These are phyloP conservation scores for Bovichtus variegatus DNA, from an alignment of 2,797 vertebrate genomes.

Conservation along the genomic window DNA sequence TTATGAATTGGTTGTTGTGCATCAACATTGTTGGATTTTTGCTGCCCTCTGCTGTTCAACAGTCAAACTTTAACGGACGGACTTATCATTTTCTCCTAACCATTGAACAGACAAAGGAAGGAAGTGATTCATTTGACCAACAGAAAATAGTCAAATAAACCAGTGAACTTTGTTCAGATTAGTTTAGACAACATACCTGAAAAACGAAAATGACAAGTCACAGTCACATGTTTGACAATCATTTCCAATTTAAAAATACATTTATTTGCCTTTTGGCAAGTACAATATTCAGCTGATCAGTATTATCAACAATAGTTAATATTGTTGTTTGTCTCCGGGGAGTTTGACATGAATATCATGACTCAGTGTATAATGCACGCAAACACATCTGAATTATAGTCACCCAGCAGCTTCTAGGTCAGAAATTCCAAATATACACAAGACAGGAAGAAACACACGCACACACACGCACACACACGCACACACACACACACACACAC, in stretches of 20 bases:
- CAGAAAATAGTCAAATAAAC: neutral
- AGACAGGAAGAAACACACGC: constrained; percentile 45
- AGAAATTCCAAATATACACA: constrained; percentile 54
- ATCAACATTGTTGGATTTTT: constrained; percentile 53
- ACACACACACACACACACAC: constrained; percentile 13
- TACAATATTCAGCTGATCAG: neutral
- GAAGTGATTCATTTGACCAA: neutral
- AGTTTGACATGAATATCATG: constrained; percentile 12
- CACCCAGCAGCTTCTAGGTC: constrained; percentile 31
- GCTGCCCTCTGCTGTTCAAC: constrained; percentile 79
- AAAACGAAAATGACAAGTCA: neutral
- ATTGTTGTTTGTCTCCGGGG: neutral
- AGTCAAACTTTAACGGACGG: constrained; percentile 45
- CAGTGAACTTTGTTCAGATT: too few relatives aligned
- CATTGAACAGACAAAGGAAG: neutral
- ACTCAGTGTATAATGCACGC: constrained; percentile 37
- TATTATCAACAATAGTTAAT: neutral
- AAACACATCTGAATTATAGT: constrained; percentile 56
- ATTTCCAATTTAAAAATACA: neutral
- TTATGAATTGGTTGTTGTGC: neutral
- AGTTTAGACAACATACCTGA: neutral
- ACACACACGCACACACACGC: constrained; percentile 32
- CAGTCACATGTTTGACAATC: neutral
- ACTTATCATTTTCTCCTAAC: neutral
- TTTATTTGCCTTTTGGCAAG: neutral